Conservation (phyloP, 1,140 invertebrate species). For the Eufriesea mexicana region DNA sequence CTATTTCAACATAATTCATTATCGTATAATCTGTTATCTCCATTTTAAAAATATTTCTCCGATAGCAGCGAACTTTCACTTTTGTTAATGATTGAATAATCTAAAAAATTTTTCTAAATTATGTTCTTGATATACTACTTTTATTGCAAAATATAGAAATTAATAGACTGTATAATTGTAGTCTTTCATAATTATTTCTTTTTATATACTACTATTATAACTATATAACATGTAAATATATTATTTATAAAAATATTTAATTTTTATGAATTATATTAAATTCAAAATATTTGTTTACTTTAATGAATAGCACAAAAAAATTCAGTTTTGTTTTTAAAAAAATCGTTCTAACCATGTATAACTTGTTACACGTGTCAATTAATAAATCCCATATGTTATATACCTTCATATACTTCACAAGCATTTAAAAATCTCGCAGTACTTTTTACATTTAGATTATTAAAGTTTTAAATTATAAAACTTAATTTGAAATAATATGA, state of each 20-base stretch:
- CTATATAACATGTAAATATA: neutral
- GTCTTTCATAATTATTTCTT: neutral
- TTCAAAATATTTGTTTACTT: neutral
- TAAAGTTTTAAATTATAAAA: neutral
- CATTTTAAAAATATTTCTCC: slow-evolving; percentile 25
- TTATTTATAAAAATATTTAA: no score
- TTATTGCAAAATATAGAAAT: neutral
- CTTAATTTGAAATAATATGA: neutral
- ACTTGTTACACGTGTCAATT: neutral
- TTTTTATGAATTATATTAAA: neutral
- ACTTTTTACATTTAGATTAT: neutral
- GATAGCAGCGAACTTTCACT: slow-evolving; percentile 40
- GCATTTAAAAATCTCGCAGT: neutral
- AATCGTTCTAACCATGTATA: neutral
- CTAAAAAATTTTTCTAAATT: slow-evolving; percentile 5
- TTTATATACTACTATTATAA: neutral
- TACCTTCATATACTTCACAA: neutral
- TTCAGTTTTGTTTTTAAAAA: neutral
- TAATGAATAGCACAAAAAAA: neutral
- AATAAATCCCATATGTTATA: slow-evolving; percentile 42
- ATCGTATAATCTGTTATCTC: neutral
- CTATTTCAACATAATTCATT: neutral
- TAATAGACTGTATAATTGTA: neutral
- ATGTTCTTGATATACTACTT: neutral
- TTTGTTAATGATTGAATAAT: slow-evolving; percentile 36